These are phyloP conservation scores for Nestor notabilis DNA, from an alignment of 2,113 vertebrate genomes.

Conservation along the genomic window DNA sequence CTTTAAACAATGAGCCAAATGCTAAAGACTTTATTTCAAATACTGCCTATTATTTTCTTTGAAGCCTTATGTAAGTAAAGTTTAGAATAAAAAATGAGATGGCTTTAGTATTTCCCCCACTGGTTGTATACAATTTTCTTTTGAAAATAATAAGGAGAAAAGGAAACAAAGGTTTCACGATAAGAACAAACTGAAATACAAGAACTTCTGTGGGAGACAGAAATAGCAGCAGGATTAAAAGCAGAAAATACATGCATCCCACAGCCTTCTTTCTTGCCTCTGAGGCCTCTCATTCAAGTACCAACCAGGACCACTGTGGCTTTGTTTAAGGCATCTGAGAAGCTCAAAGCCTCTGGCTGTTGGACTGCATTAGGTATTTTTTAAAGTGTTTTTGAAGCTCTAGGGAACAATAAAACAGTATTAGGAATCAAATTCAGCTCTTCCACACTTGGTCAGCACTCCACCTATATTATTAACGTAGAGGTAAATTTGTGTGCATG, in stretches of 20 bases:
- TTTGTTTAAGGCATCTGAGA: constrained; percentile 19
- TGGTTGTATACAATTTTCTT: background rate
- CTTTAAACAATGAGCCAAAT: constrained; percentile 9
- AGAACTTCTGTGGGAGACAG: constrained; percentile 12
- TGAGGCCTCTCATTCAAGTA: background rate
- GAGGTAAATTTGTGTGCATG: background rate
- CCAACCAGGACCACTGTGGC: background rate
- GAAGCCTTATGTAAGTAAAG: background rate
- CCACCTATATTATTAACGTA: background rate
- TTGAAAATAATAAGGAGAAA: background rate
- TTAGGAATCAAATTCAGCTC: background rate
- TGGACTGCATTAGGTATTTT: background rate
- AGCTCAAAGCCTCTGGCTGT: constrained; percentile 9
- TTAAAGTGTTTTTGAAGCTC: background rate
- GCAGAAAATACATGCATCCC: background rate
- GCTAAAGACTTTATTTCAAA: background rate
- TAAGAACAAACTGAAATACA: constrained; percentile 28
- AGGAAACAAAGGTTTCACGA: constrained; percentile 5
- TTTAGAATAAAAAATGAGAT: constrained; percentile 20
- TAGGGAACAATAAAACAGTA: background rate
- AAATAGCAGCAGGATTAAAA: constrained; percentile 25
- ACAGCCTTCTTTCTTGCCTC: constrained; percentile 5
- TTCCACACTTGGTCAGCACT: background rate
- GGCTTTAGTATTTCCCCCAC: background rate
- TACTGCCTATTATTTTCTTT: constrained; percentile 7